Base-by-base conservation (phyloP, 2,888 invertebrate genomes). In the Caenorhabditis doughertyi region DNA sequence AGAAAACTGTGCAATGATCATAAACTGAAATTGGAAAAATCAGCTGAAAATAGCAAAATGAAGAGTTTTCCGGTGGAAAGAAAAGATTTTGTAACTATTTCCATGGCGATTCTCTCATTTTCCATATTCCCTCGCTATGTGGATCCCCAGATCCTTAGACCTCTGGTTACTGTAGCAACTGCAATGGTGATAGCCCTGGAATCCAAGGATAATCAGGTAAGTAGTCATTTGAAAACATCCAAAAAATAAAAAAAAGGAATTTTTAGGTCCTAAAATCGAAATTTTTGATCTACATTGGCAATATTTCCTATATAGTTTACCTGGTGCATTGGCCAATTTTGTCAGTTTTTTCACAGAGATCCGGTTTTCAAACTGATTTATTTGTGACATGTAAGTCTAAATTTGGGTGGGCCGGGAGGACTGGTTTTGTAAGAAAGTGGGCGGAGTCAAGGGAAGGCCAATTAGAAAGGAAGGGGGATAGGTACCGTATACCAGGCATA, bases 281-380 rank as follows among this genome's bases (percentile, higher is more conserved):
- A 21, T 3, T n/a, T 13, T 51, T 84, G 0, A 64, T 77, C 13
- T 85, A 83, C 49, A 27, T 81, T 4, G 85, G 85, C 21, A 74
- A 83, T 32, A 81, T 85, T 51, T 84, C 83, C n/a, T 85, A 85
- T 42, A 68, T 62, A 4, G 27, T 83, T 1, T 85, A 84, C 42
- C 62, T 85, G 4, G 60, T 84, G 1, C 83, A 85, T 39, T 85
- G 83, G 83, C 85, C 85, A 39, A 29, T 85, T 35, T 58, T 60
- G 1, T 42, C 60, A 11, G 23, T 44, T 53, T 68, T 79, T n/a
- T 81, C 62, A 27, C 25, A 79, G 27, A 83, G 81, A 29, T 55
- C 39, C 3, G 44, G 21, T 25, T 44, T 65, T 25, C 73, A 79
- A 84, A 62, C 32, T 21, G 13, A 68, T 68, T 4, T 55, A 27